phyloP scores from a whole-genome alignment of 2,113 vertebrate species.

The Turnix velox region DNA sequence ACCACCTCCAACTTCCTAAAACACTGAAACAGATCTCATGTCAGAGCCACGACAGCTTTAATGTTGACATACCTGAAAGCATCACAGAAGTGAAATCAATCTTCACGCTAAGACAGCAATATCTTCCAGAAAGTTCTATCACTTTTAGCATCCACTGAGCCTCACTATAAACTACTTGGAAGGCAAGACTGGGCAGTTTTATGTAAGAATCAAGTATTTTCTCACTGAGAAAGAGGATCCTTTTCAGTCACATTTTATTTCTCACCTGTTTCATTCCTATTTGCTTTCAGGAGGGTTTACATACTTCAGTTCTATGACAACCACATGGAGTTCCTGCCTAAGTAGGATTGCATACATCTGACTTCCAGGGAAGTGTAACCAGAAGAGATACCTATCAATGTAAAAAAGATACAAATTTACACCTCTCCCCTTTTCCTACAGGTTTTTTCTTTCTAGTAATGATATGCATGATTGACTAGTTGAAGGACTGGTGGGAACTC shows the following conservation, averaged over 20 bases:
- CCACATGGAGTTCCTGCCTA: not conserved
- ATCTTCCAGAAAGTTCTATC: not conserved
- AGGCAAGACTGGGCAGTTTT: not conserved
- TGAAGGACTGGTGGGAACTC: not conserved
- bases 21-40: not conserved
- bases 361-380: not conserved
- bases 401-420: not conserved
- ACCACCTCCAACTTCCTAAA: not conserved
- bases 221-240: not conserved
- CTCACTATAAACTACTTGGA: not conserved
- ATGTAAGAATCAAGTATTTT: not conserved
- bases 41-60: not conserved
- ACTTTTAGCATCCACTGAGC: not conserved
- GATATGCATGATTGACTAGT: not conserved
- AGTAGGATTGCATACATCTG: not conserved
- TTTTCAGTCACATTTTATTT: not conserved
- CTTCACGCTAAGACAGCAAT: not conserved
- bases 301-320: not conserved
- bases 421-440: not conserved
- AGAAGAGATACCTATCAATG: not conserved
- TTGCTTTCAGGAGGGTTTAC: not conserved
- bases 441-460: not conserved
- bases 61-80: rapidly evolving
- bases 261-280: not conserved
- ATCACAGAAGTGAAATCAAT: not conserved